Evolutionary conservation across 2,888 invertebrate genomes (phyloP).

Genomic region (Hofmannophila pseudospretella): DNA sequence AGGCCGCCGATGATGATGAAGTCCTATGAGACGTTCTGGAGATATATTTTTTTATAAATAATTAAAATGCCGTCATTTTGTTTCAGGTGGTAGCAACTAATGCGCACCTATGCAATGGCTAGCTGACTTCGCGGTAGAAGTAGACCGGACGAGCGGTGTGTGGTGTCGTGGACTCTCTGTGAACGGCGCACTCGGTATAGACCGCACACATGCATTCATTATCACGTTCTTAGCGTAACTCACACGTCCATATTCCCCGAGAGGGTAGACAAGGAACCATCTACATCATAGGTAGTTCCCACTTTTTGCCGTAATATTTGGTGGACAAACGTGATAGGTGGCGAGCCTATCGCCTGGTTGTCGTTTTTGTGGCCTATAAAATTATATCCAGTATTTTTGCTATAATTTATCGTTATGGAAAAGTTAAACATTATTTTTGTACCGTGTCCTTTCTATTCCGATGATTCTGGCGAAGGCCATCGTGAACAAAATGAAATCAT

Average conservation of each 20-base stretch:
- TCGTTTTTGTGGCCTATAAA: slow-evolving; percentile 50
- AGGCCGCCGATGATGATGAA: too few relatives aligned
- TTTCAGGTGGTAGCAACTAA: neutral
- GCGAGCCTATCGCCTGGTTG: too few relatives aligned
- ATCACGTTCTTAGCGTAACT: slow-evolving; percentile 17
- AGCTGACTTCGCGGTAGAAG: too few relatives aligned
- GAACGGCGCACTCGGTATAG: slow-evolving; percentile 8
- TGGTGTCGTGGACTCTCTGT: neutral
- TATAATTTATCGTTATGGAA: slow-evolving; percentile 67
- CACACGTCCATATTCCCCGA: too few relatives aligned
- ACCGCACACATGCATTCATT: slow-evolving; percentile 14
- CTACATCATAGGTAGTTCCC: too few relatives aligned
- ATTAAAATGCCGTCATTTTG: too few relatives aligned
- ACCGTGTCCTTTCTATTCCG: slow-evolving; percentile 49
- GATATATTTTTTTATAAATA: neutral
- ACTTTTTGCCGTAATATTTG: too few relatives aligned
- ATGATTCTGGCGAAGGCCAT: slow-evolving; percentile 37
- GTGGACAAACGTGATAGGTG: too few relatives aligned
- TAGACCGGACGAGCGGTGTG: neutral
- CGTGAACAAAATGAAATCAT: slow-evolving; percentile 54
- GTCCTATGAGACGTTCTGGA: too few relatives aligned
- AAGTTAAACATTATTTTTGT: slow-evolving; percentile 64
- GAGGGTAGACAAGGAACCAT: too few relatives aligned
- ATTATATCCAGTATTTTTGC: slow-evolving; percentile 76
- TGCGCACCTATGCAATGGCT: neutral